These are phyloP conservation scores for Malacosoma neustria DNA, from an alignment of 2,888 invertebrate species.

Conservation along the genomic window DNA sequence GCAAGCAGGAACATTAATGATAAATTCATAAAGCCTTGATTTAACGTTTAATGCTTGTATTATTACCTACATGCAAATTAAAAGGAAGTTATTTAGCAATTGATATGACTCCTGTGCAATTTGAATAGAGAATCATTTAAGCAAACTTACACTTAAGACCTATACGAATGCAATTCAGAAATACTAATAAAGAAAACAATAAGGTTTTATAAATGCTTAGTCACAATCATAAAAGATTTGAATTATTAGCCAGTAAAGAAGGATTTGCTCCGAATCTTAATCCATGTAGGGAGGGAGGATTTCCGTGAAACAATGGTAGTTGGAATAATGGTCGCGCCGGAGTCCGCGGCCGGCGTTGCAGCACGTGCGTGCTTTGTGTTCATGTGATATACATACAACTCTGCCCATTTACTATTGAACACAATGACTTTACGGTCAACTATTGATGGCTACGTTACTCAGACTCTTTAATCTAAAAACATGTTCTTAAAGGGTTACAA, in stretches of 20 bases:
- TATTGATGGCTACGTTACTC: background rate
- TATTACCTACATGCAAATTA: background rate
- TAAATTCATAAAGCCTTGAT: background rate
- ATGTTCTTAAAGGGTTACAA: too few species aligned
- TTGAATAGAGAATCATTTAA: background rate
- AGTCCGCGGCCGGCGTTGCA: slow-evolving; percentile 30
- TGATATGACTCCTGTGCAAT: too few species aligned
- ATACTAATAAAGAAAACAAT: background rate
- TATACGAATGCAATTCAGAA: background rate
- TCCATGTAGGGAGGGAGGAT: slow-evolving; percentile 48
- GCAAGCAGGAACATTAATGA: slow-evolving; percentile 14
- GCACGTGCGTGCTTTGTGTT: slow-evolving; percentile 65
- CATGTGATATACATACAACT: slow-evolving; percentile 36
- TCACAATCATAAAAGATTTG: background rate
- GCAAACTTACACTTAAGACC: background rate
- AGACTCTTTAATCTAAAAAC: background rate
- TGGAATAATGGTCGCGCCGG: slow-evolving; percentile 49
- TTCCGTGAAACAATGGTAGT: slow-evolving; percentile 60
- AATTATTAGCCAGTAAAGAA: background rate
- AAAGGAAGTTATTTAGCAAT: background rate
- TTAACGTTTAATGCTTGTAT: background rate
- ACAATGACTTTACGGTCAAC: slow-evolving; percentile 17
- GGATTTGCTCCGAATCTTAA: slow-evolving; percentile 43
- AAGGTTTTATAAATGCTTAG: background rate
- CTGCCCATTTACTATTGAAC: slow-evolving; percentile 20